These are phyloP conservation scores for Leptinotarsa lineolata DNA, from an alignment of 1,140 invertebrate genomes.

Conservation along the genomic window DNA sequence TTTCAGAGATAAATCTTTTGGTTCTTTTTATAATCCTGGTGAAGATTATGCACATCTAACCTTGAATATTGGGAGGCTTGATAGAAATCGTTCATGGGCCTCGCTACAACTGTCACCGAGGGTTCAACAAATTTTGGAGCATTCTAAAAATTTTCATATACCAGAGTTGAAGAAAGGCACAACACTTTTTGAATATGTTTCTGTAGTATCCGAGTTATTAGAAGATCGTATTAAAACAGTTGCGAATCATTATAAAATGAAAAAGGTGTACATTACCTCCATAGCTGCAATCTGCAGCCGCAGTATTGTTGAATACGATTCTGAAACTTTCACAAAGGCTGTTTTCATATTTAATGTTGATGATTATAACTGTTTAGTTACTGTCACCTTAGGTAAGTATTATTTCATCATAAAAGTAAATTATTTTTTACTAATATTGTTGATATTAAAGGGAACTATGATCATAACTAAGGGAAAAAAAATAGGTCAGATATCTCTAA, in stretches of 20 bases:
- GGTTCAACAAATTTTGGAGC: slow-evolving; percentile 48
- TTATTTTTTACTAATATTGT: no score
- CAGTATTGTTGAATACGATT: slow-evolving; percentile 53
- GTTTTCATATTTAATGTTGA: slow-evolving; percentile 47
- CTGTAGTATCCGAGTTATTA: slow-evolving; percentile 40
- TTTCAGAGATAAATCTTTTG: slow-evolving; percentile 15
- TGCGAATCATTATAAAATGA: slow-evolving; percentile 43
- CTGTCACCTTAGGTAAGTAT: slow-evolving; percentile 46
- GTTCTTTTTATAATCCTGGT: slow-evolving; percentile 44
- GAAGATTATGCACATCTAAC: slow-evolving; percentile 46
- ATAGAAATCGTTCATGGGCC: slow-evolving; percentile 42
- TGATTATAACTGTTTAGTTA: slow-evolving; percentile 48
- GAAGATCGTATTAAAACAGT: slow-evolving; percentile 43
- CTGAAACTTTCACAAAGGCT: slow-evolving; percentile 44
- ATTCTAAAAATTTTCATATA: slow-evolving; percentile 35
- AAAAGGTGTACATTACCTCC: slow-evolving; percentile 47
- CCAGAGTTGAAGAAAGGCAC: slow-evolving; percentile 42
- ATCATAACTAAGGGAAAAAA: no score
- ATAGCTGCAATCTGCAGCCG: slow-evolving; percentile 44
- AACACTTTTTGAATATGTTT: slow-evolving; percentile 46
- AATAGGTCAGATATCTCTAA: neutral
- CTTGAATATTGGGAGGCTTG: slow-evolving; percentile 44
- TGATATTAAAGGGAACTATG: no score
- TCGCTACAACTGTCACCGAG: slow-evolving; percentile 48
- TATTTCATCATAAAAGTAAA: no score